Evolutionary conservation across 2,113 vertebrate genomes (phyloP).

Genomic region (Prietella phreatophila): DNA sequence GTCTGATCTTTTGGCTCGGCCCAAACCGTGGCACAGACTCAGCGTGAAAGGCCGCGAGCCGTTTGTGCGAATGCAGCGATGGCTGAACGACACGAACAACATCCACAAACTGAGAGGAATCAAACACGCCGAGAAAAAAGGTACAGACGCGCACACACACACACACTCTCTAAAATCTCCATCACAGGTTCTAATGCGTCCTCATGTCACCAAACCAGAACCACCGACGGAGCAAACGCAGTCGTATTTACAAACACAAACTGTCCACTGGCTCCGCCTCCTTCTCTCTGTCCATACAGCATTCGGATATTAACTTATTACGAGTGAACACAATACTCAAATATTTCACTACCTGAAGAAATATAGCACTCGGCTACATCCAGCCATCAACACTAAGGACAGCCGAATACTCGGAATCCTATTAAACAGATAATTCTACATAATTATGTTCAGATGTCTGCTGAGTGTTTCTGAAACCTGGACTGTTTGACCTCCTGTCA

Average conservation of each 20-base stretch:
- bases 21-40: slow-evolving; percentile 92
- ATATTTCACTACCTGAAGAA: neutral
- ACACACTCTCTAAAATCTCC: neutral
- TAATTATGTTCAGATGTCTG: neutral
- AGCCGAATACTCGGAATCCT: neutral
- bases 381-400: neutral
- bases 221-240: neutral
- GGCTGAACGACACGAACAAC: slow-evolving; percentile 86
- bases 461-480: neutral
- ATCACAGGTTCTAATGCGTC: neutral
- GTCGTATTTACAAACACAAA: neutral
- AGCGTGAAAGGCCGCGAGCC: slow-evolving; percentile 88
- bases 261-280: neutral
- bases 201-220: neutral
- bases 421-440: neutral
- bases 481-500: neutral
- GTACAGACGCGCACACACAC: slow-evolving; percentile 59
- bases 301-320: neutral
- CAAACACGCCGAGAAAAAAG: slow-evolving; percentile 92
- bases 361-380: neutral
- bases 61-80: slow-evolving; percentile 90
- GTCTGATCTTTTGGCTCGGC: slow-evolving; percentile 87
- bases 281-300: neutral
- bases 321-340: neutral
- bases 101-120: slow-evolving; percentile 91